Base-by-base conservation (phyloP, 2,797 vertebrate species). In the Rhadinocentrus ornatus region DNA sequence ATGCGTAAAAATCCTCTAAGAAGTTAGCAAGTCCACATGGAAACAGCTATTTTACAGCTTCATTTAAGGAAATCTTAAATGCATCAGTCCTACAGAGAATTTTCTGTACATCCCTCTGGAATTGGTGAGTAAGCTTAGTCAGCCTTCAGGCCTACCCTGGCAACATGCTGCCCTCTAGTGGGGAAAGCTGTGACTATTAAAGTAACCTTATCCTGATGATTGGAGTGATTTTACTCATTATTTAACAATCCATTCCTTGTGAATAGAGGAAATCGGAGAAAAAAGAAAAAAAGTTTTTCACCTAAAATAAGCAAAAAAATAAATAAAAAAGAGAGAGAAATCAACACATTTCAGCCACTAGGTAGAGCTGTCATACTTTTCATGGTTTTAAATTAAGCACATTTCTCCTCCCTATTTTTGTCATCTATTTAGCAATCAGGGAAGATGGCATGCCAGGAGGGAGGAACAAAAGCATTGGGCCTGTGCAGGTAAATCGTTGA, bases 381-480 rank as follows among this genome's bases (percentile, higher is more conserved):
- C 13, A n/a, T 34, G n/a, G 34, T 46, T 20, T 48, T 41, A 57
- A 20, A 70, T n/a, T n/a, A n/a, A n/a, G n/a, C n/a, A n/a, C 53
- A 66, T 26, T 13, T 18, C 13, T 13, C 59, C 86, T 13, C 83
- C 68, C 55, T 81, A 24, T 93, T 59, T 82, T 69, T 93, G 3
- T 77, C 60, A 3, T 90, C n/a, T n/a, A n/a, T n/a, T 13, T 82
- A 99, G 98, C 98, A 89, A 99, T 99, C 93, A 96, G 98, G 86
- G 98, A 99, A 88, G 98, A 99, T 84, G 98, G 98, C 69, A 99
- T 99, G 98, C 98, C 98, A 1, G 98, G 98, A 87, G 98, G 98
- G 71, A 93, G 98, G 82, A 99, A 99, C 93, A 99, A 99, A 94
- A 99, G 97, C 93, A 99, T 99, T 0, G 98, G 98, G 57, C 98